phyloP scores from a whole-genome alignment of 2,888 invertebrate genomes.

The Trichopoda pennipes region DNA sequence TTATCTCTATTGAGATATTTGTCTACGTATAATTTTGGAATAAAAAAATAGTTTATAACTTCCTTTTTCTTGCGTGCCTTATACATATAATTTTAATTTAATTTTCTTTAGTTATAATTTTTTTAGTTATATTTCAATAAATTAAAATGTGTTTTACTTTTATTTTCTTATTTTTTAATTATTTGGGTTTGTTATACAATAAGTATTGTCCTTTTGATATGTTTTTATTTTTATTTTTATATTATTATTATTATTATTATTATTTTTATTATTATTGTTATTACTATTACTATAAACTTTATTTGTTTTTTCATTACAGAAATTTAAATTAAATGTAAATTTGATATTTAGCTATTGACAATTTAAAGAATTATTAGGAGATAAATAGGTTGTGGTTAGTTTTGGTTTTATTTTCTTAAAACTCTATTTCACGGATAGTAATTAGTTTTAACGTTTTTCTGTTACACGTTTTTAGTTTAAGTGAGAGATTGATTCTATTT shows the following conservation, averaged over 20 bases:
- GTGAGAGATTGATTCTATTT: slow-evolving; percentile 46
- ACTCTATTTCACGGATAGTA: not conserved
- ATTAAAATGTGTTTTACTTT: slow-evolving; percentile 24
- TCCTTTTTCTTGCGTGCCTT: not conserved
- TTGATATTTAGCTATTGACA: slow-evolving; percentile 3
- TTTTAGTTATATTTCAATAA: slow-evolving; percentile 43
- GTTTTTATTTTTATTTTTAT: slow-evolving; percentile 72
- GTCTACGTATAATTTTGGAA: too few relatives aligned
- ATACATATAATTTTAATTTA: not conserved
- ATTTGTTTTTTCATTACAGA: slow-evolving; percentile 15
- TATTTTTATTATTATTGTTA: slow-evolving; percentile 10
- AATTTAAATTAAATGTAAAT: slow-evolving; percentile 56
- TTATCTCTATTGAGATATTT: too few relatives aligned
- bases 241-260: not conserved
- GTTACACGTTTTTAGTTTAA: slow-evolving; percentile 21
- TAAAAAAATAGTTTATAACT: too few relatives aligned
- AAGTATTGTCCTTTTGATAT: slow-evolving; percentile 81
- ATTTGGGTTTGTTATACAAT: slow-evolving; percentile 74
- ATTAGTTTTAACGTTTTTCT: slow-evolving; percentile 1
- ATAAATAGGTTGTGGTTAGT: not conserved
- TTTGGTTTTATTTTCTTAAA: slow-evolving; percentile 28
- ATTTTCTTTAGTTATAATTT: not conserved
- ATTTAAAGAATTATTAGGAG: slow-evolving; percentile 4
- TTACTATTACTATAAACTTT: slow-evolving; percentile 19
- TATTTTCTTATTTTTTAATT: slow-evolving; percentile 65